These are phyloP conservation scores for Agrochola circellaris DNA, from an alignment of 2,888 invertebrate genomes.

Conservation along the genomic window DNA sequence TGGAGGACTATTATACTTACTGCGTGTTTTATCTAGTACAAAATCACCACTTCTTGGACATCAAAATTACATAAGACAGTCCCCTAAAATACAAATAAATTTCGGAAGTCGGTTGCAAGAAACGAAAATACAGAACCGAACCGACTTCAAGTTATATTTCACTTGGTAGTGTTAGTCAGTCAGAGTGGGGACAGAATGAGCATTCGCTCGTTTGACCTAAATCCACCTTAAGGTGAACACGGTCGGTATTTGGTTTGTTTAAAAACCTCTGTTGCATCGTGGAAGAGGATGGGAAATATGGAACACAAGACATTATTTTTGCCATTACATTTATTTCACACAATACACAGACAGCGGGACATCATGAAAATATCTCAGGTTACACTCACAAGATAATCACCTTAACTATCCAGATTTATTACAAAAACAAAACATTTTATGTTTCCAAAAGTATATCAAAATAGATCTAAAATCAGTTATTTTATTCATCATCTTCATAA, in stretches of 20 bases:
- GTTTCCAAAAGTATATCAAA: constrained; percentile 51
- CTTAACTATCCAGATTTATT: constrained; percentile 41
- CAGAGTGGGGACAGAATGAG: no score
- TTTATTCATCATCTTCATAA: constrained; percentile 1
- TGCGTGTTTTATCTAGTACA: no score
- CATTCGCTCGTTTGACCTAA: no score
- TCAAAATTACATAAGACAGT: no score
- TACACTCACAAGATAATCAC: constrained; percentile 40
- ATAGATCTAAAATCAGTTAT: constrained; percentile 45
- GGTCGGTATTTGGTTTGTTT: not conserved
- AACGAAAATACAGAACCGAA: no score
- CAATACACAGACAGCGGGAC: constrained; percentile 30
- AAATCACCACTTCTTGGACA: no score
- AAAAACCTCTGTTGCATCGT: not conserved
- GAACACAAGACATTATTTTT: constrained; percentile 21
- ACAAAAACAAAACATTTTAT: constrained; percentile 39
- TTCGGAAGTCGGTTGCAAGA: no score
- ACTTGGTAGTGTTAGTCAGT: no score
- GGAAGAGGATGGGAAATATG: not conserved
- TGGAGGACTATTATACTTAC: no score
- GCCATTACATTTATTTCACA: constrained; percentile 43
- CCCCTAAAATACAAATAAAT: no score
- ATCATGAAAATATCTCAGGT: constrained; percentile 34
- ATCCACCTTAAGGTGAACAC: not conserved
- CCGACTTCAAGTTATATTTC: no score